A percentile compares a stretch with the other conserved stretches of the same genome.
These are phyloP conservation scores for Chaetops frenatus DNA, from an alignment of 2,113 vertebrate species.

Conservation along the genomic window DNA sequence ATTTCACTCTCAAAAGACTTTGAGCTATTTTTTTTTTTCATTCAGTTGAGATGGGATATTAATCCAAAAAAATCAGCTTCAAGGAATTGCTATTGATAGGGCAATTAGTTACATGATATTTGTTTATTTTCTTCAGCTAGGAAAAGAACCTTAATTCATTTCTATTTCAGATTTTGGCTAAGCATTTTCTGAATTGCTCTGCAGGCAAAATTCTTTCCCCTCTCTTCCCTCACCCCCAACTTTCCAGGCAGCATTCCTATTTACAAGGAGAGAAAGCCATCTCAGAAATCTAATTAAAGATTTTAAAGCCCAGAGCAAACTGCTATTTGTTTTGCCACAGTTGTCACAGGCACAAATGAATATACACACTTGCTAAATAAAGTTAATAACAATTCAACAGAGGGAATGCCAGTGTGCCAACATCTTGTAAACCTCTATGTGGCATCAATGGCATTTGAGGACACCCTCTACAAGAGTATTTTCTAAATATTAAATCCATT, in stretches of 20 bases:
- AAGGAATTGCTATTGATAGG: not conserved
- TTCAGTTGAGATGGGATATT: not conserved
- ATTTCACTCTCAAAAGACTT: not conserved
- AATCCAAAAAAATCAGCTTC: not conserved
- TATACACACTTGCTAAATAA: not conserved
- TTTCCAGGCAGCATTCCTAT: not conserved
- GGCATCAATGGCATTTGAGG: not conserved
- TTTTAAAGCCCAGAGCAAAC: not conserved
- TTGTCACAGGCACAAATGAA: not conserved
- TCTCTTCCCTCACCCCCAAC: not conserved
- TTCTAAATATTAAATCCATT: not conserved
- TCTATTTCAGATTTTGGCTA: not conserved
- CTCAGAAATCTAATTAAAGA: not conserved
- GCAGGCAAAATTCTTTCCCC: not conserved
- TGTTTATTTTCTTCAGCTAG: not conserved
- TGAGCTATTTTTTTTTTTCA: not conserved
- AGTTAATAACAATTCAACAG: not conserved
- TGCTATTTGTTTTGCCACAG: not conserved
- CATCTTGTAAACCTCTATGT: not conserved
- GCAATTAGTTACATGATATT: not conserved
- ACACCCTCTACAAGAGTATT: not conserved
- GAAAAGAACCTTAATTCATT: not conserved
- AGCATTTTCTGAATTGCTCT: not conserved
- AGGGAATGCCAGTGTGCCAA: not conserved
- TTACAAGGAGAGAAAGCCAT: not conserved